phyloP scores from a whole-genome alignment of 2,888 invertebrate species.

The Syrista parreyssii region DNA sequence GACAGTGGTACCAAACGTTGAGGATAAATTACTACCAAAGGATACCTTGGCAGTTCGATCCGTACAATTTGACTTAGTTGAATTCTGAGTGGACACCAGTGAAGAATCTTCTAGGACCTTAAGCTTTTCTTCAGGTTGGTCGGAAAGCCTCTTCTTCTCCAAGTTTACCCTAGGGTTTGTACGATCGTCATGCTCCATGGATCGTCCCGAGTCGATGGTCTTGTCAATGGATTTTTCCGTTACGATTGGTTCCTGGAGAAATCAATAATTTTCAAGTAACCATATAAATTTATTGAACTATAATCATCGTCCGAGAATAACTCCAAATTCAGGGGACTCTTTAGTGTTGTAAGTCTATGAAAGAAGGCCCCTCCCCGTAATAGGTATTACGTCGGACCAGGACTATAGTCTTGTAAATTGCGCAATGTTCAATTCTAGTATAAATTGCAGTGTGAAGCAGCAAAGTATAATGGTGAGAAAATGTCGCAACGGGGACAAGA shows the following conservation, averaged over 20 bases:
- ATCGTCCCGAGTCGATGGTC: not conserved
- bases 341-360: not conserved
- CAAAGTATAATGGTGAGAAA: not conserved
- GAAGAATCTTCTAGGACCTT: not conserved
- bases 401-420: not conserved
- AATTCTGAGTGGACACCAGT: not conserved
- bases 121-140: not conserved
- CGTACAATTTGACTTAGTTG: not conserved
- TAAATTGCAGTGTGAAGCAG: not conserved
- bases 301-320: not conserved
- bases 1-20: not conserved
- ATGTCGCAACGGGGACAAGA: not conserved
- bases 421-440: not conserved
- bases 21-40: conserved; percentile 26
- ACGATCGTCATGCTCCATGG: not conserved
- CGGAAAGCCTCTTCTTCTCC: not conserved
- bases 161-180: not conserved
- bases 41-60: conserved; percentile 34
- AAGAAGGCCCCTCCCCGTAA: not conserved
- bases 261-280: not conserved
- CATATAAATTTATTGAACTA: not conserved
- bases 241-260: not conserved
- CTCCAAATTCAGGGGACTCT: not conserved
- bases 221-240: not conserved
- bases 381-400: not conserved